These are phyloP conservation scores for Schrankia costaestrigalis DNA, from an alignment of 2,888 invertebrate species.

Conservation along the genomic window DNA sequence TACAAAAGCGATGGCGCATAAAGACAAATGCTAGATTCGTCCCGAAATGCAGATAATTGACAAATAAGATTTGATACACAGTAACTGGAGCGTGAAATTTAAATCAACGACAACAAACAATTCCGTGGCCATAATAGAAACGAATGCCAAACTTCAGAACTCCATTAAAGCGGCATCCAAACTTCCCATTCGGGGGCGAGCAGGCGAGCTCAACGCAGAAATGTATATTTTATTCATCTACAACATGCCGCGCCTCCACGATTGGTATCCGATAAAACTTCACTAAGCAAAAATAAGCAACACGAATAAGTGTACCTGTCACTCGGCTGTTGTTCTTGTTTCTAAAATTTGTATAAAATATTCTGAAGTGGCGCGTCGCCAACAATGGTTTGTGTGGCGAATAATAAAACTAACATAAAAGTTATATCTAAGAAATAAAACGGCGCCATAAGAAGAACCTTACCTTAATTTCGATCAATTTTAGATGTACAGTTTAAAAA, in stretches of 20 bases:
- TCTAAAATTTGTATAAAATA: constrained; percentile 80
- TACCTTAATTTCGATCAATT: constrained; percentile 40
- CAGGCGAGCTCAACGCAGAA: constrained; percentile 62
- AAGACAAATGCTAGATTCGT: constrained; percentile 35
- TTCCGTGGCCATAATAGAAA: constrained; percentile 67
- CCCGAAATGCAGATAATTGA: constrained; percentile 49
- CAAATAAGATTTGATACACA: constrained; percentile 62
- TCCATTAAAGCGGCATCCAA: constrained; percentile 69
- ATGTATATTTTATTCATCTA: constrained; percentile 76
- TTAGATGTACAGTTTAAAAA: too few relatives aligned
- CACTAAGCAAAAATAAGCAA: constrained; percentile 74
- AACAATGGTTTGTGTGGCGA: constrained; percentile 58
- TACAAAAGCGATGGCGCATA: constrained; percentile 35
- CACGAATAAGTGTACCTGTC: constrained; percentile 78
- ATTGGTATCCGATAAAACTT: constrained; percentile 72
- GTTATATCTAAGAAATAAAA: constrained; percentile 47
- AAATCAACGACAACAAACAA: constrained; percentile 72
- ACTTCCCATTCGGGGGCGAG: constrained; percentile 65
- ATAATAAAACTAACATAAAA: constrained; percentile 54
- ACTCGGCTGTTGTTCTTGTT: constrained; percentile 75
- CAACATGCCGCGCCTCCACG: constrained; percentile 63
- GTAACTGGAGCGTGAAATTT: constrained; percentile 67
- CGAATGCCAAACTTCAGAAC: constrained; percentile 71
- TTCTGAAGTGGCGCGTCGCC: constrained; percentile 66
- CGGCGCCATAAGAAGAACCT: constrained; percentile 38